Evolutionary conservation across 2,113 vertebrate genomes (phyloP).

Genomic region (Megaptera novaeangliae): DNA sequence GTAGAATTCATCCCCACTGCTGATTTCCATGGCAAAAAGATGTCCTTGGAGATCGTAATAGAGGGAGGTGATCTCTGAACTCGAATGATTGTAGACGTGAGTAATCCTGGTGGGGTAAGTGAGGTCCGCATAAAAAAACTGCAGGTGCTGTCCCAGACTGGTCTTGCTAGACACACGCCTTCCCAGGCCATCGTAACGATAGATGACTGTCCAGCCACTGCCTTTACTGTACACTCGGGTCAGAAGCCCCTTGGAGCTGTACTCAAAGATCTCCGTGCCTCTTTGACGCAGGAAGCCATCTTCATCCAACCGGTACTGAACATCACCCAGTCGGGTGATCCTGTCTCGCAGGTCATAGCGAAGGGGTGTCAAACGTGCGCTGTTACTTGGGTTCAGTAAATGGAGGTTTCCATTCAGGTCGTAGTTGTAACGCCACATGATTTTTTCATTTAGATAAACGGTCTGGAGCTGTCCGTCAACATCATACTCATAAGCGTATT

Average conservation of each 20-base stretch:
- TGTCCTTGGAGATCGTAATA: conserved; percentile 99
- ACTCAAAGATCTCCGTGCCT: conserved; percentile 95
- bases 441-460: conserved; percentile 95
- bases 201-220: conserved; percentile 94
- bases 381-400: conserved; percentile 92
- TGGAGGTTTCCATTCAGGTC: conserved; percentile 99
- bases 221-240: conserved; percentile 96
- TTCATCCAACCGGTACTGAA: conserved; percentile 96
- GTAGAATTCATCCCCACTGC: conserved; percentile 97
- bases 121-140: conserved; percentile 97
- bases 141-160: conserved; percentile 93
- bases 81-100: conserved; percentile 97
- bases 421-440: conserved; percentile 97
- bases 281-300: conserved; percentile 96
- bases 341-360: conserved; percentile 95
- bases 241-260: conserved; percentile 96
- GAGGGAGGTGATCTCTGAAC: conserved; percentile 96
- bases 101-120: conserved; percentile 95
- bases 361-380: conserved; percentile 89
- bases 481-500: conserved; percentile 95
- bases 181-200: conserved; percentile 95
- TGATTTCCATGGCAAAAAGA: conserved; percentile 98
- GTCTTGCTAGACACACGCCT: conserved; percentile 94
- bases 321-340: conserved; percentile 96
- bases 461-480: conserved; percentile 97